Conservation (phyloP, 2,888 invertebrate species). For the Eristalinus sepulchralis region DNA sequence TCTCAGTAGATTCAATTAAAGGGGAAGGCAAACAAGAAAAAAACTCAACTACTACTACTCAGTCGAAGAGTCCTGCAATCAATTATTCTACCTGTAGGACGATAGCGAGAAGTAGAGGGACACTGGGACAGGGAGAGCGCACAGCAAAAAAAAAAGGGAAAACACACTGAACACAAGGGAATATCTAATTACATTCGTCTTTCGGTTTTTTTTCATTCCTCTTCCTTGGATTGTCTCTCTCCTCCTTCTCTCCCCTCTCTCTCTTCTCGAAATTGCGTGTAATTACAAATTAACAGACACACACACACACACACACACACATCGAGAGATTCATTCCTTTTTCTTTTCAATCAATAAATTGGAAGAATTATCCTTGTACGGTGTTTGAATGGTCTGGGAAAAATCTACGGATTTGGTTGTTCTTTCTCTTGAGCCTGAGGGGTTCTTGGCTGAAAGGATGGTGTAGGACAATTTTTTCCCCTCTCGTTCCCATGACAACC, state of each 20-base stretch:
- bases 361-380: constrained; percentile 56
- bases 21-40: background rate
- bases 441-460: background rate
- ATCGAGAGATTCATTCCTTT: background rate
- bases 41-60: constrained; percentile 17
- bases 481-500: background rate
- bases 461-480: background rate
- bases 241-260: background rate
- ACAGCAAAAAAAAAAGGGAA: background rate
- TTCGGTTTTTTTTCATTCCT: constrained; percentile 17
- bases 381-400: background rate
- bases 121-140: background rate
- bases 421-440: background rate
- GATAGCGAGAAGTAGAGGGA: background rate
- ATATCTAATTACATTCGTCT: constrained; percentile 28
- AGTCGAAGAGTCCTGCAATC: constrained; percentile 33
- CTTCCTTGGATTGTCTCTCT: background rate
- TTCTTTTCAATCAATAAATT: constrained; percentile 67
- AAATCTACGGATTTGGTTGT: background rate
- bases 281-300: constrained; percentile 65
- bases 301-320: constrained; percentile 7
- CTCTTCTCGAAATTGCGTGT: constrained; percentile 32
- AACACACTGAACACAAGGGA: background rate
- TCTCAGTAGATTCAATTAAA: constrained; percentile 43
- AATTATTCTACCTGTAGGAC: constrained; percentile 35